These are phyloP conservation scores for Homarus americanus DNA, from an alignment of 1,140 invertebrate genomes.

Conservation along the genomic window DNA sequence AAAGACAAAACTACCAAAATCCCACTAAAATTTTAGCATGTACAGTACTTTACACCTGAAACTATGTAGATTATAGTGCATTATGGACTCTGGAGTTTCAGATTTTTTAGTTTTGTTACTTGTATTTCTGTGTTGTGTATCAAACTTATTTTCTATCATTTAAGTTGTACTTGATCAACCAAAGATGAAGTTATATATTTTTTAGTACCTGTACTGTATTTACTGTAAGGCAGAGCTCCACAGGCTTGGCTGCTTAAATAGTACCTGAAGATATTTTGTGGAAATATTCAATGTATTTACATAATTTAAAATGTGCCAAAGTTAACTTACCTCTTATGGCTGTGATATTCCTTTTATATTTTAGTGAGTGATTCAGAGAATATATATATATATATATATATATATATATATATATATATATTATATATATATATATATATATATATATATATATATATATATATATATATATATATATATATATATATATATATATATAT, in stretches of 20 bases:
- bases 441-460: conserved; percentile 26
- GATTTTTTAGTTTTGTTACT: too few relatives aligned
- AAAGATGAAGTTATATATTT: background rate
- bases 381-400: background rate
- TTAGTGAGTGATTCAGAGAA: too few relatives aligned
- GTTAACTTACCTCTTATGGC: background rate
- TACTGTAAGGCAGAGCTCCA: background rate
- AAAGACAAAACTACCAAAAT: too few relatives aligned
- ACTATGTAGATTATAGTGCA: too few relatives aligned
- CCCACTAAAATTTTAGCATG: too few relatives aligned
- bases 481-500: background rate
- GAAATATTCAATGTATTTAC: background rate
- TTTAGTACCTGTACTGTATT: background rate
- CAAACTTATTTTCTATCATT: background rate
- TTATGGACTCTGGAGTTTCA: too few relatives aligned
- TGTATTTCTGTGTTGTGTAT: too few relatives aligned
- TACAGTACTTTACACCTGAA: too few relatives aligned
- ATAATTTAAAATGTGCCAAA: conserved; percentile 3
- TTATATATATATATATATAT: conserved; percentile 1
- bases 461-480: background rate
- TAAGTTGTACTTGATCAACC: background rate
- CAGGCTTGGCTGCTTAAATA: background rate
- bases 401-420: too few relatives aligned
- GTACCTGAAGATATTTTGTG: background rate
- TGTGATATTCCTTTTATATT: background rate